These are phyloP conservation scores for Marcusenius ussheri DNA, from an alignment of 2,113 vertebrate genomes.

Conservation along the genomic window DNA sequence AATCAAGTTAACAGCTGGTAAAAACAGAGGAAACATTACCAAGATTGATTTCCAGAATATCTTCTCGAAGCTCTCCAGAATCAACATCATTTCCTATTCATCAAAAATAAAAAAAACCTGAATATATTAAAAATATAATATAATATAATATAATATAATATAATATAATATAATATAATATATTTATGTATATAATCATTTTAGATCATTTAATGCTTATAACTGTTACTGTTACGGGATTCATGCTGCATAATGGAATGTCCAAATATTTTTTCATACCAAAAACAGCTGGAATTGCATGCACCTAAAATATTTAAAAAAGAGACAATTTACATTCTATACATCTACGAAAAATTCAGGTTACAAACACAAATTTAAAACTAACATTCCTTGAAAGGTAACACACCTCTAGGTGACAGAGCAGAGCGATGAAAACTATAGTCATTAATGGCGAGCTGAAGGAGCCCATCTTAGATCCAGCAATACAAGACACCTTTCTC, in stretches of 20 bases:
- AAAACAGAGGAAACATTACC: constrained; percentile 34
- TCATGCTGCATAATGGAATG: not conserved
- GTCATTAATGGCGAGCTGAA: not conserved
- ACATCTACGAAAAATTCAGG: not conserved
- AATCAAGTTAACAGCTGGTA: not conserved
- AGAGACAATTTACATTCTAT: not conserved
- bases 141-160: not conserved
- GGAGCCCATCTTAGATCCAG: constrained; percentile 12
- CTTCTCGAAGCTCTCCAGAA: constrained; percentile 52
- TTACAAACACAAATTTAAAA: not conserved
- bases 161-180: not conserved
- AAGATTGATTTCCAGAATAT: constrained; percentile 59
- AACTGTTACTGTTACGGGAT: not conserved
- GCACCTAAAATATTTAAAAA: not conserved
- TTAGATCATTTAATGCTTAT: not conserved
- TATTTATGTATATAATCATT: not conserved
- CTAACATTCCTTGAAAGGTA: not conserved
- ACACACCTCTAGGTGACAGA: not conserved
- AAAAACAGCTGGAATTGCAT: not conserved
- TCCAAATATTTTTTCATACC: not conserved
- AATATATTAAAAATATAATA: not conserved
- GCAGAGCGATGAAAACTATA: not conserved
- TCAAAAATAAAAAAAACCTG: not conserved
- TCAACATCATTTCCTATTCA: constrained; percentile 46
- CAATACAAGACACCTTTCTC: not conserved